Conservation (phyloP, 2,888 invertebrate genomes). For the Frankliniella fusca region DNA sequence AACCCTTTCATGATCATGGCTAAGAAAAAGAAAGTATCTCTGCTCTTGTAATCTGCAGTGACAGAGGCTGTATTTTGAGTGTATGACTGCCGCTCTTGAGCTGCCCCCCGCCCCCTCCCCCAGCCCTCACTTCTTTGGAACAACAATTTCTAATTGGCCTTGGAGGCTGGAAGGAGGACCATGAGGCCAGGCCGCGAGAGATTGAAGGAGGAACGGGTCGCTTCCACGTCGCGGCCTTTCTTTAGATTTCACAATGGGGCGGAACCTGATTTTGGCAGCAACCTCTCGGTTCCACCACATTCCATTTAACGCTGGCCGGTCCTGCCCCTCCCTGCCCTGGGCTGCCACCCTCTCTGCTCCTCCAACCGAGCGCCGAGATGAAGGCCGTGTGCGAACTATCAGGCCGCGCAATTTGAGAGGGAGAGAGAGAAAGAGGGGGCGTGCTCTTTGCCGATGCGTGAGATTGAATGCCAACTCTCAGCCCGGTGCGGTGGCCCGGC, state of each 20-base stretch:
- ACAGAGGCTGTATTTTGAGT: no score
- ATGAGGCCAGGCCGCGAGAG: no score
- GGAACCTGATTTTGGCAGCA: not conserved
- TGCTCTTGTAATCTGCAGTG: no score
- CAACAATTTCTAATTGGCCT: no score
- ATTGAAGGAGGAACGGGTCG: no score
- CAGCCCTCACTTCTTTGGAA: no score
- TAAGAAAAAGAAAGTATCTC: no score
- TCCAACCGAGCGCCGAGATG: not conserved
- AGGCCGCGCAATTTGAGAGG: not conserved
- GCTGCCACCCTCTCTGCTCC: not conserved
- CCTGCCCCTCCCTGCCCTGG: not conserved
- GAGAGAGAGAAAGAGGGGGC: not conserved
- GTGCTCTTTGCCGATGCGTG: not conserved
- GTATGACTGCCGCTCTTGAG: no score
- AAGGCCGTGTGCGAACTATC: not conserved
- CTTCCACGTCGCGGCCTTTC: not conserved
- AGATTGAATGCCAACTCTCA: slow-evolving; percentile 16
- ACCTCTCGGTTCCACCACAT: not conserved
- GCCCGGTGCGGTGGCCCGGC: not conserved
- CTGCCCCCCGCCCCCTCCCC: no score
- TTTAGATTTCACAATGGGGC: not conserved
- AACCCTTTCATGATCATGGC: no score
- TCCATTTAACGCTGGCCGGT: not conserved
- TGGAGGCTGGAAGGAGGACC: no score